Conservation (phyloP, 2,888 invertebrate genomes). For the Adela reaumurella region DNA sequence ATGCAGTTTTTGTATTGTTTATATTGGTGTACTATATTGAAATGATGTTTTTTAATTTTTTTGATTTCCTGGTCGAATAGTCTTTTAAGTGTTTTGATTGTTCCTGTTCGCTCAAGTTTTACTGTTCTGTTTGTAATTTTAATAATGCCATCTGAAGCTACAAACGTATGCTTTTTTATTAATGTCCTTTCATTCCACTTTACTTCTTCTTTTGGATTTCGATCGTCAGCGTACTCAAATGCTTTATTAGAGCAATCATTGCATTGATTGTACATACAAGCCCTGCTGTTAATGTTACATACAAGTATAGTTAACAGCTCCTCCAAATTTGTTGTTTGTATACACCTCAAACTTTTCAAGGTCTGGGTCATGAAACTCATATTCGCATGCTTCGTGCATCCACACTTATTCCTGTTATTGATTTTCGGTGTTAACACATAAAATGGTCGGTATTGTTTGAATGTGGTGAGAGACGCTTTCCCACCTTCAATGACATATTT, state of each 20-base stretch:
- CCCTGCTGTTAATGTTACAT: neutral
- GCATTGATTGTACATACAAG: neutral
- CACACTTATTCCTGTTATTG: too few species aligned
- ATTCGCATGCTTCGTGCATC: too few species aligned
- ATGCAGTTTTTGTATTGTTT: constrained; percentile 7
- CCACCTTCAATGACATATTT: neutral
- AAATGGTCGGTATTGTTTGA: too few species aligned
- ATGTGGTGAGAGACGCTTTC: neutral
- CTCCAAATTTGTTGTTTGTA: neutral
- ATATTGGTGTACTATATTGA: constrained; percentile 4
- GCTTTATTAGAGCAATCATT: neutral
- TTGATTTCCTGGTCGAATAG: constrained; percentile 8
- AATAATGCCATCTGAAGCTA: too few species aligned
- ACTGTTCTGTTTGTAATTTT: neutral
- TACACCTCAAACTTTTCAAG: too few species aligned
- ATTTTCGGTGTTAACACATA: too few species aligned
- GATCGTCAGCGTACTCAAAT: neutral
- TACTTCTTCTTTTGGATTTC: neutral
- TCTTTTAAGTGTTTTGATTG: constrained; percentile 9
- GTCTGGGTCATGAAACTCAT: too few species aligned
- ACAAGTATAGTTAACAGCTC: neutral
- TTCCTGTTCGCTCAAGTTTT: constrained; percentile 16
- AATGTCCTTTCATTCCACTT: too few species aligned
- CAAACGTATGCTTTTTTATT: too few species aligned
- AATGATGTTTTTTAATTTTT: constrained; percentile 8